Percentiles rank a stretch among this genome's conserved stretches.
phyloP scores from a whole-genome alignment of 2,888 invertebrate genomes.

The Meiosimyza platycephala region DNA sequence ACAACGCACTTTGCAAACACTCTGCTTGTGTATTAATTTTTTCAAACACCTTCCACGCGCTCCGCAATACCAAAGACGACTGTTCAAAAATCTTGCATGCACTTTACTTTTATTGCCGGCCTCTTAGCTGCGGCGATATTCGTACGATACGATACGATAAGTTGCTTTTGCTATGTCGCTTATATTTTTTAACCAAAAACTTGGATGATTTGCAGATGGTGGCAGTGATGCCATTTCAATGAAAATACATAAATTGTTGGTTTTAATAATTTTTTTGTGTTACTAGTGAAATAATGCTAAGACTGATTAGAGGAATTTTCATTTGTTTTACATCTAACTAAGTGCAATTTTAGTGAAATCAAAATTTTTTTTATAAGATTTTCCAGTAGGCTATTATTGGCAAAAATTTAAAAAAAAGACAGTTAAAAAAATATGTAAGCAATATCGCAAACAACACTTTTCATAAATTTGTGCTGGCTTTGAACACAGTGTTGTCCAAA shows the following conservation, averaged over 20 bases:
- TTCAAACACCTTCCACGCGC: conserved; percentile 5
- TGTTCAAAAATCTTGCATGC: conserved; percentile 14
- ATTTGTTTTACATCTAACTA: too few species aligned
- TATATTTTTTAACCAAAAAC: conserved; percentile 7
- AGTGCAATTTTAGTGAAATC: too few species aligned
- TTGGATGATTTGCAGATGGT: not conserved
- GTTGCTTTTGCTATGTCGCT: not conserved
- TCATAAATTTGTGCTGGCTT: too few species aligned
- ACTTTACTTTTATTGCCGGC: conserved; percentile 28
- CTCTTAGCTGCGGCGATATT: not conserved
- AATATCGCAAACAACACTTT: too few species aligned
- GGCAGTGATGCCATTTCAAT: not conserved
- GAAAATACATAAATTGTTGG: not conserved
- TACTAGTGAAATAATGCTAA: not conserved
- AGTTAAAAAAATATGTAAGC: too few species aligned
- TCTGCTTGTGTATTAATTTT: not conserved
- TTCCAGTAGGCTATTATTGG: too few species aligned
- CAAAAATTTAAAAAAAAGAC: too few species aligned
- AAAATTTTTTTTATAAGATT: too few species aligned
- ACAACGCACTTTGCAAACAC: not conserved
- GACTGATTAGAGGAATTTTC: not conserved
- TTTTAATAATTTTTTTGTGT: not conserved
- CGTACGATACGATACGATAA: too few species aligned
- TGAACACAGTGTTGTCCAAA: not conserved
- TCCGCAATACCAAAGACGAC: conserved; percentile 20